Percentiles rank a stretch among this genome's conserved stretches.
phyloP scores from a whole-genome alignment of 2,797 vertebrate species.

The Harpagifer antarcticus region DNA sequence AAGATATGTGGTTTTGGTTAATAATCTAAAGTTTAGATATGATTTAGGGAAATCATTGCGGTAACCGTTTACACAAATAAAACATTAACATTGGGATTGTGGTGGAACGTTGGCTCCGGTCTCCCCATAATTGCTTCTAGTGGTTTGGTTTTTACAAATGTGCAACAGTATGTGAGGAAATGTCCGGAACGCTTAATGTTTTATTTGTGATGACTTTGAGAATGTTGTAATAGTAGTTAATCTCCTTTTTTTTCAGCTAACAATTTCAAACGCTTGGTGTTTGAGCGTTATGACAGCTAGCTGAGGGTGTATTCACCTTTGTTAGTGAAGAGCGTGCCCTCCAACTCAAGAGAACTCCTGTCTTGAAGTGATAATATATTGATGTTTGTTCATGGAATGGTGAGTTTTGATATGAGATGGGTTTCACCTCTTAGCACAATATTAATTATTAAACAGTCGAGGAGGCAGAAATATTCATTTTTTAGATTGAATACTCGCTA shows the following conservation, averaged over 20 bases:
- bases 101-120: background rate
- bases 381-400: background rate
- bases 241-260: background rate
- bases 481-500: background rate
- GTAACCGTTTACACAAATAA: background rate
- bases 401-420: background rate
- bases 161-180: background rate
- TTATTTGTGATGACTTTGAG: background rate
- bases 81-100: background rate
- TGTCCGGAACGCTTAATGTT: slow-evolving; percentile 14
- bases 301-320: slow-evolving; percentile 43
- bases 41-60: too few relatives aligned
- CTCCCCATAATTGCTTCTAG: background rate
- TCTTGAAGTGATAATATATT: slow-evolving; percentile 19
- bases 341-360: background rate
- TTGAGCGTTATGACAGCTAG: slow-evolving; percentile 33
- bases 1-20: background rate
- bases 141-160: background rate
- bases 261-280: slow-evolving; percentile 13
- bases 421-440: slow-evolving; percentile 11
- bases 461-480: background rate
- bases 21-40: background rate
- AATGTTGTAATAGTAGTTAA: slow-evolving; percentile 11
- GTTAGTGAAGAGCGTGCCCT: slow-evolving; percentile 17
- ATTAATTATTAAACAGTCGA: slow-evolving; percentile 23